A percentile compares a stretch with the other conserved stretches of the same genome.
Evolutionary conservation across 2,888 invertebrate genomes (phyloP).

Genomic region (Entomobrya proxima): DNA sequence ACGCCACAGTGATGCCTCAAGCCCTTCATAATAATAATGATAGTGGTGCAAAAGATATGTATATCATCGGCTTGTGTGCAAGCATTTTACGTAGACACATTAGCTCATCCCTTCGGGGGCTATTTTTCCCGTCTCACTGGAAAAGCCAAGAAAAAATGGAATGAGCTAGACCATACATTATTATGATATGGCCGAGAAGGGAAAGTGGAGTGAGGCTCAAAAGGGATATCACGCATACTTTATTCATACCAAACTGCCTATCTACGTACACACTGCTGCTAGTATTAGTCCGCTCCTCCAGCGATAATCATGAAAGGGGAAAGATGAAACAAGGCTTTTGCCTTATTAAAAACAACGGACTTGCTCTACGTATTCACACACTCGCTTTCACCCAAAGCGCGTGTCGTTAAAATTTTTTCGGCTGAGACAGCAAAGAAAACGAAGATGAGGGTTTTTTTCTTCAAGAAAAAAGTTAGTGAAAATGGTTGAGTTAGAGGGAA

Average conservation of each 20-base stretch:
- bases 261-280: no score
- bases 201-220: background rate
- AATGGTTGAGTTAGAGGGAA: background rate
- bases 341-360: background rate
- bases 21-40: conserved; percentile 21
- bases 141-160: conserved; percentile 1
- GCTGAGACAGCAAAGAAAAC: background rate
- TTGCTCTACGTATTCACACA: background rate
- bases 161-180: conserved; percentile 10
- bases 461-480: conserved; percentile 21
- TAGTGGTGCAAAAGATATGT: background rate
- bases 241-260: background rate
- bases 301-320: conserved; percentile 6
- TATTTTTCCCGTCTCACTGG: conserved; percentile 37
- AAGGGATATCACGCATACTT: background rate
- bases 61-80: background rate
- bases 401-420: background rate
- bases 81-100: conserved; percentile 31
- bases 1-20: conserved; percentile 29
- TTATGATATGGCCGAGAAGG: background rate
- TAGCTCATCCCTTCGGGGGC: conserved; percentile 50
- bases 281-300: background rate
- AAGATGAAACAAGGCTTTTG: conserved; percentile 7
- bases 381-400: background rate
- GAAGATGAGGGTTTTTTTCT: background rate